These are phyloP conservation scores for Bombyx mori DNA, from an alignment of 1,140 invertebrate genomes.

Conservation along the genomic window ASM3026992v2 NC_085110.1:14184501-14185000, in stretches of 20 bases:
- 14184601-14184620: too few relatives aligned
- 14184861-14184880: conserved; percentile 87
- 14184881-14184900: conserved; percentile 94
- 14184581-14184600: too few relatives aligned
- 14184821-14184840: conserved; percentile 96
- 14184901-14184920: conserved; percentile 92
- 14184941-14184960: conserved; percentile 72
- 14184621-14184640: too few relatives aligned
- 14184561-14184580: too few relatives aligned
- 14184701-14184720: too few relatives aligned
- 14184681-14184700: too few relatives aligned
- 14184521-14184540: too few relatives aligned
- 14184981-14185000: not conserved
- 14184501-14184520: too few relatives aligned
- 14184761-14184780: conserved; percentile 95
- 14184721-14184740: too few relatives aligned
- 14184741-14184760: not conserved
- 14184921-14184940: conserved; percentile 93
- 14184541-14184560: too few relatives aligned
- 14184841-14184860: conserved; percentile 91
- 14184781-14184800: conserved; percentile 93
- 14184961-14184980: conserved; percentile 54
- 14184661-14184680: too few relatives aligned
- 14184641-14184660: too few relatives aligned
- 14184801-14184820: conserved; percentile 88